Evolutionary conservation across 2,888 invertebrate genomes (phyloP).

Genomic region (Drosophila eohydei): DNA sequence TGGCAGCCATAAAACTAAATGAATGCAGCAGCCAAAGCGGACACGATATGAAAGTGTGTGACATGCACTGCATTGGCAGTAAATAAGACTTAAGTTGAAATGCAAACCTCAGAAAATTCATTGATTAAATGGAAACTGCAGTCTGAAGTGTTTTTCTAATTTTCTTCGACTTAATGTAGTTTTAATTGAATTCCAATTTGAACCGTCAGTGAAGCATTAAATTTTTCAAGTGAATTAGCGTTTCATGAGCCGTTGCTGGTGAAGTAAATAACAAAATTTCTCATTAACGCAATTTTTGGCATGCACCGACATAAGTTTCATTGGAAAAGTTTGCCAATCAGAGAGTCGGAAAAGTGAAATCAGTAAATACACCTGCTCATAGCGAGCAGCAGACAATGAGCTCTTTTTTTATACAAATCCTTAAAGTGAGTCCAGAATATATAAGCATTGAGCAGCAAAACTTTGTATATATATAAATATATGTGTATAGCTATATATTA

Average conservation of each 20-base stretch:
- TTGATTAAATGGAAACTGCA: background rate
- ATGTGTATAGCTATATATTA: background rate
- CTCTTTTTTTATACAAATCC: conserved; percentile 6
- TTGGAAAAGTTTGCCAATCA: conserved; percentile 57
- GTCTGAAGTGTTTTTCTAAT: background rate
- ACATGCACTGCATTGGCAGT: background rate
- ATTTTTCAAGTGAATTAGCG: background rate
- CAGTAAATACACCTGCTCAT: conserved; percentile 34
- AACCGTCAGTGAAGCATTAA: background rate
- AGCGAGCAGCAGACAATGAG: conserved; percentile 4
- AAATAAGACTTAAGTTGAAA: background rate
- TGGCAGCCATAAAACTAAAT: conserved; percentile 63
- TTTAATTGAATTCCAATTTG: background rate
- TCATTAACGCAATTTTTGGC: conserved; percentile 27
- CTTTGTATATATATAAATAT: conserved; percentile 24
- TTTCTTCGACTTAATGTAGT: background rate
- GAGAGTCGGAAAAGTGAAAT: conserved; percentile 9
- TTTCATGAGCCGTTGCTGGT: background rate
- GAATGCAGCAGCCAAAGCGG: conserved; percentile 21
- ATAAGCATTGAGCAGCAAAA: conserved; percentile 24
- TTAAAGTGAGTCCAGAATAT: conserved; percentile 15
- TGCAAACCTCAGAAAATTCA: background rate
- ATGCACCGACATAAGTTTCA: conserved; percentile 25
- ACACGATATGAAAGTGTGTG: background rate
- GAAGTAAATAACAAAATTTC: conserved; percentile 21